phyloP scores from a whole-genome alignment of 1,140 invertebrate genomes.

The Monomorium pharaonis region DNA sequence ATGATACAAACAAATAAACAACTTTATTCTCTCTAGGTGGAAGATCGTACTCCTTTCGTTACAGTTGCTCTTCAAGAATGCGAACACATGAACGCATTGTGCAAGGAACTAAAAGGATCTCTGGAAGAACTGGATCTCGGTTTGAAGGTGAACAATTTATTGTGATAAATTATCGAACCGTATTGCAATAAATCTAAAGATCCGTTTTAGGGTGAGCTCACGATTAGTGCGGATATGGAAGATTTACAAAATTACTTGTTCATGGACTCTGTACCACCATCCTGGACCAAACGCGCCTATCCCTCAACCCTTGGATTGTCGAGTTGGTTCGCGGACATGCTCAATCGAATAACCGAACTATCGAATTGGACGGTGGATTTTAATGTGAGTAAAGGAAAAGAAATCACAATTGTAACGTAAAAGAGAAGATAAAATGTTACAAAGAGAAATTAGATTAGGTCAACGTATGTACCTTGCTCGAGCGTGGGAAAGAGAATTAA shows the following conservation, averaged over 20 bases:
- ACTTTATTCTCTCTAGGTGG: conserved; percentile 82
- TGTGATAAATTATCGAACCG: background rate
- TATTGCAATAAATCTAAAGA: background rate
- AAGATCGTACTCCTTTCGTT: conserved; percentile 96
- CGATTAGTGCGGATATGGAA: conserved; percentile 97
- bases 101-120: conserved; percentile 91
- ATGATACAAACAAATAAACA: background rate
- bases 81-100: conserved; percentile 96
- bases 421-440: background rate
- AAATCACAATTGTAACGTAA: background rate
- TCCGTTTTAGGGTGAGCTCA: conserved; percentile 92
- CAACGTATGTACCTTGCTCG: background rate
- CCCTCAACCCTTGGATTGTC: conserved; percentile 94
- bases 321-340: conserved; percentile 95
- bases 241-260: conserved; percentile 91
- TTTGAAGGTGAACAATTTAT: conserved; percentile 91
- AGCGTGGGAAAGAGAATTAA: conserved; percentile 3
- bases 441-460: background rate
- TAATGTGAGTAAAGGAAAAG: conserved; percentile 83
- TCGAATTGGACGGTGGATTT: conserved; percentile 93
- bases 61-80: conserved; percentile 98
- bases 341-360: conserved; percentile 91
- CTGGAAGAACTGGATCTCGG: conserved; percentile 95
- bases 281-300: conserved; percentile 95
- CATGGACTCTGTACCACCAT: conserved; percentile 93